Evolutionary conservation across 2,888 invertebrate species (phyloP).

Genomic region (Gortyna flavago): DNA sequence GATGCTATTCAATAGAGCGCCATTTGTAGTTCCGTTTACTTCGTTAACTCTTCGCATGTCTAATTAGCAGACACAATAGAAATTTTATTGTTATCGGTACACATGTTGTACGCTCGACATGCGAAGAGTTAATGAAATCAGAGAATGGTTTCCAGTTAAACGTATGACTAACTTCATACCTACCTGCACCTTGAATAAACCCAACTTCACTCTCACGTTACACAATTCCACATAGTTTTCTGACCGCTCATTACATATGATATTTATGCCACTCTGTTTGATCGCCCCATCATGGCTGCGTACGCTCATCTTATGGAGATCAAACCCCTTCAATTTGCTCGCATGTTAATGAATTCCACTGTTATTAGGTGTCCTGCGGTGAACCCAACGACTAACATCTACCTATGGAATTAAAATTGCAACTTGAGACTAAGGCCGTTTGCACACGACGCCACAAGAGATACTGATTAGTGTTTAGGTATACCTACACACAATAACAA

Average conservation of each 20-base stretch:
- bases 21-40: background rate
- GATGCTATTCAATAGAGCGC: background rate
- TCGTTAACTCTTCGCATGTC: too few relatives aligned
- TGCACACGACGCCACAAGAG: conserved; percentile 55
- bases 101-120: too few relatives aligned
- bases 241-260: conserved; percentile 49
- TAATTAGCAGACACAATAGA: too few relatives aligned
- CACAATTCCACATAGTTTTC: conserved; percentile 28
- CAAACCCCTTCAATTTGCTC: conserved; percentile 65
- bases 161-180: background rate
- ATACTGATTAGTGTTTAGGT: conserved; percentile 48
- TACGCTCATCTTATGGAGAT: conserved; percentile 60
- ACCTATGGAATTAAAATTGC: conserved; percentile 76
- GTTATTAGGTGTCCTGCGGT: conserved; percentile 66
- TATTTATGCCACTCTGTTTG: conserved; percentile 56
- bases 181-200: conserved; percentile 24
- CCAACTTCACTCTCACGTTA: conserved; percentile 29
- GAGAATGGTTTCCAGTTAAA: background rate
- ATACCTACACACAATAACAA: conserved; percentile 27
- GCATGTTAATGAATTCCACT: conserved; percentile 66
- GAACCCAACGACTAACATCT: conserved; percentile 52
- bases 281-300: conserved; percentile 50
- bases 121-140: too few relatives aligned
- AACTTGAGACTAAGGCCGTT: conserved; percentile 72
- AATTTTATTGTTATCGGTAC: too few relatives aligned